Conservation (phyloP, 1,140 invertebrate genomes). For the Hypsibius dujardini region DNA sequence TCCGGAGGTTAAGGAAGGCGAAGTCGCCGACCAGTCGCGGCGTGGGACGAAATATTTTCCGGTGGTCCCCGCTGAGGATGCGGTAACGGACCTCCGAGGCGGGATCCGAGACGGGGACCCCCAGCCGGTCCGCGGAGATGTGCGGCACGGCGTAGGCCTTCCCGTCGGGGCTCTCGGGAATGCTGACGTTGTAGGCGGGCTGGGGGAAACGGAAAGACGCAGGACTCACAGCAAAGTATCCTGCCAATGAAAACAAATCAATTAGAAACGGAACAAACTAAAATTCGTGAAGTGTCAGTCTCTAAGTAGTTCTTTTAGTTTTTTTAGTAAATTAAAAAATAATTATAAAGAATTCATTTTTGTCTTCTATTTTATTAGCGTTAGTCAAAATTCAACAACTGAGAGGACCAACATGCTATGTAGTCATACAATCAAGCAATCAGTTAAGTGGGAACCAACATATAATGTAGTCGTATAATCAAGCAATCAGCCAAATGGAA, state of each 20-base stretch:
- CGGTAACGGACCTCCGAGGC: constrained; percentile 48
- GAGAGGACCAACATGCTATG: too few species aligned
- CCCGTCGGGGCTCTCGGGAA: constrained; percentile 71
- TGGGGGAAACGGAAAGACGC: constrained; percentile 43
- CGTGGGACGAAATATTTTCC: constrained; percentile 81
- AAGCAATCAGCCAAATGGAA: too few species aligned
- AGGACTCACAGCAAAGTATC: neutral
- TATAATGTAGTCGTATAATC: too few species aligned
- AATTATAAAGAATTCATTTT: too few species aligned
- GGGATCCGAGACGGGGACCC: constrained; percentile 37
- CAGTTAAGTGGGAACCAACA: too few species aligned
- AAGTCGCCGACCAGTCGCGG: constrained; percentile 70
- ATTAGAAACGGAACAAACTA: neutral
- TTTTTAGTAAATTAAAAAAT: too few species aligned
- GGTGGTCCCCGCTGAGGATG: constrained; percentile 62
- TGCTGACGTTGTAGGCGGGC: constrained; percentile 63
- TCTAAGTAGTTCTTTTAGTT: too few species aligned
- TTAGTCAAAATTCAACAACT: too few species aligned
- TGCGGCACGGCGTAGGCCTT: constrained; percentile 54
- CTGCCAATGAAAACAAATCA: neutral
- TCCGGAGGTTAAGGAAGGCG: constrained; percentile 70
- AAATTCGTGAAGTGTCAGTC: too few species aligned
- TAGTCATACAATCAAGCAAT: too few species aligned
- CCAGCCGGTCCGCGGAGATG: constrained; percentile 42
- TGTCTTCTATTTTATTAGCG: too few species aligned